These are phyloP conservation scores for Axis porcinus DNA, from an alignment of 2,113 vertebrate genomes.

Conservation along the genomic window DNA sequence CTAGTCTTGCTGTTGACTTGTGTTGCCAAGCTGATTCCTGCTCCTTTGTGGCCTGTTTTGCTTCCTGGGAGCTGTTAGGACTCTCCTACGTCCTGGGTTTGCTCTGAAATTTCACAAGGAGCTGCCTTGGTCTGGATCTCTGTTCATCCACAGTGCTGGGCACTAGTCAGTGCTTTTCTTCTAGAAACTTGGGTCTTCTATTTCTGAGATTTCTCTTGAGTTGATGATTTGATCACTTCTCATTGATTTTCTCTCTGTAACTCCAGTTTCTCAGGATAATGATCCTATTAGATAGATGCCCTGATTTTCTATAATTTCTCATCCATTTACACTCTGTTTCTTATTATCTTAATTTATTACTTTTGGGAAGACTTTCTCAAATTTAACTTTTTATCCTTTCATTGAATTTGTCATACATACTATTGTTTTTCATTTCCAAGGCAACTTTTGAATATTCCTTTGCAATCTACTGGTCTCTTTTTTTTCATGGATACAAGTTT, in stretches of 20 bases:
- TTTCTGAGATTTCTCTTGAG: neutral
- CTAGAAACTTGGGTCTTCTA: neutral
- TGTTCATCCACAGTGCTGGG: neutral
- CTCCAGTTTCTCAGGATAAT: neutral
- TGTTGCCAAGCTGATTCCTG: neutral
- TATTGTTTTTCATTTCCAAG: neutral
- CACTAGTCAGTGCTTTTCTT: neutral
- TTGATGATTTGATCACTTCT: neutral
- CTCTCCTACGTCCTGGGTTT: neutral
- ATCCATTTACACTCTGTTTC: neutral
- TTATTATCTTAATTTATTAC: neutral
- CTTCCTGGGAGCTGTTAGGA: neutral
- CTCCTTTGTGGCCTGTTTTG: neutral
- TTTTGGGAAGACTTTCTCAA: neutral
- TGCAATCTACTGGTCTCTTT: neutral
- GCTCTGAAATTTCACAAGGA: neutral
- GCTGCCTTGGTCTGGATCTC: neutral
- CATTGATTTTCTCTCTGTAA: neutral
- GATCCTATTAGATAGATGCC: neutral
- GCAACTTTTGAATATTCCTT: neutral
- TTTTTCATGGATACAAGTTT: neutral
- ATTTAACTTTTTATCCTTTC: neutral
- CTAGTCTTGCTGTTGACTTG: neutral
- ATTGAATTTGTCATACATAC: neutral
- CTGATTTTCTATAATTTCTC: neutral